Evolutionary conservation across 2,113 vertebrate species (phyloP).

Genomic region (Pristiophorus japonicus): DNA sequence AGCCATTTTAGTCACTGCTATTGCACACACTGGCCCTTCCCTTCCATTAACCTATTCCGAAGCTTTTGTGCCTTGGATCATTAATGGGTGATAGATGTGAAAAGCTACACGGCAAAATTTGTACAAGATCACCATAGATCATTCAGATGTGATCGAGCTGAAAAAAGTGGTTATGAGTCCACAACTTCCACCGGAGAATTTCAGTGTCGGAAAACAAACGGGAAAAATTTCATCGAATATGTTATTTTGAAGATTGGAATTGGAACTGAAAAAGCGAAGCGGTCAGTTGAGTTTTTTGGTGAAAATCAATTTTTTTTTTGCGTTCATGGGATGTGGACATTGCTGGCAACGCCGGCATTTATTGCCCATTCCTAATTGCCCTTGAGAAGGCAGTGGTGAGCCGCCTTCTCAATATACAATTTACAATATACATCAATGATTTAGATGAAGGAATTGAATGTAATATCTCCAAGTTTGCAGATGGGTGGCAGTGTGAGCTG

Average conservation of each 20-base stretch:
- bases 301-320: too few relatives aligned
- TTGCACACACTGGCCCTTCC: neutral
- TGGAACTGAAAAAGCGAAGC: neutral
- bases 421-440: too few relatives aligned
- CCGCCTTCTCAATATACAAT: too few relatives aligned
- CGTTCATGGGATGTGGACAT: too few relatives aligned
- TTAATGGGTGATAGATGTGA: slow-evolving; percentile 22
- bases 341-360: too few relatives aligned
- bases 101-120: neutral
- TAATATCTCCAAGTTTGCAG: too few relatives aligned
- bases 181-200: neutral
- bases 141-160: neutral
- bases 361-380: too few relatives aligned
- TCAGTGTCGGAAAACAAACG: neutral
- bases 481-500: too few relatives aligned
- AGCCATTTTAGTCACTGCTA: neutral
- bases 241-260: too few relatives aligned
- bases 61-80: slow-evolving; percentile 24
- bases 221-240: neutral
- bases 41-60: neutral
- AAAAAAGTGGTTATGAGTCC: neutral
- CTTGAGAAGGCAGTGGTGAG: too few relatives aligned
- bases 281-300: neutral
- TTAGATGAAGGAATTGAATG: too few relatives aligned
- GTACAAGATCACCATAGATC: neutral